Conservation (phyloP, 2,888 invertebrate species). For the Yponomeuta evonymella region DNA sequence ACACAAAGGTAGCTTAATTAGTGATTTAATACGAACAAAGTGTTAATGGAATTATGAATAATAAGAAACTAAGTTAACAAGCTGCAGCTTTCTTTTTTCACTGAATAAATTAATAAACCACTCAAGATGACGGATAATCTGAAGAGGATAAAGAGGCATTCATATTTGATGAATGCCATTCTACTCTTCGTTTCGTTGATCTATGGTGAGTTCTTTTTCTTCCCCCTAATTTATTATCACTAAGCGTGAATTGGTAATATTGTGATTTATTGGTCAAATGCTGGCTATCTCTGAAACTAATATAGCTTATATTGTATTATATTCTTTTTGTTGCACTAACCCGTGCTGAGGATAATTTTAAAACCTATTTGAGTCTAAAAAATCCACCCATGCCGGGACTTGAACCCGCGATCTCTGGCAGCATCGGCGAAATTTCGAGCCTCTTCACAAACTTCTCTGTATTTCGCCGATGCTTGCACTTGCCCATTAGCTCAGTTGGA, state of each 20-base stretch:
- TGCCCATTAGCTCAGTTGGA: no score
- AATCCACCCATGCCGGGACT: no score
- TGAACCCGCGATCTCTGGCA: no score
- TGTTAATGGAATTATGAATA: constrained; percentile 53
- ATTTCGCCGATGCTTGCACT: no score
- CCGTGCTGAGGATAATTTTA: no score
- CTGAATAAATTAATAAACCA: constrained; percentile 20
- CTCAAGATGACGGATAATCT: constrained; percentile 54
- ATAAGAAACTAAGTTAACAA: constrained; percentile 28
- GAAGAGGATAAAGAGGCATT: constrained; percentile 60
- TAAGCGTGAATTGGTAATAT: background rate
- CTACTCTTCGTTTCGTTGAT: constrained; percentile 61
- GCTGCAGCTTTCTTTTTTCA: constrained; percentile 24
- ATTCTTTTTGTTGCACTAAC: no score
- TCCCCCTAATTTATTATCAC: background rate
- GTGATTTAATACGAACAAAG: constrained; percentile 32
- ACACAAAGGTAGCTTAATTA: constrained; percentile 22
- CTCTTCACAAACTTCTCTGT: no score
- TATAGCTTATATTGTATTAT: no score
- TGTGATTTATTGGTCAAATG: no score
- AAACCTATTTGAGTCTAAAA: no score
- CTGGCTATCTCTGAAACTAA: no score
- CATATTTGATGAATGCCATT: constrained; percentile 59
- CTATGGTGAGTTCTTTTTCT: constrained; percentile 54
- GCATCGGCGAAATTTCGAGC: no score